phyloP scores from a whole-genome alignment of 2,797 vertebrate species.

The Neopelma chrysocephalum region DNA sequence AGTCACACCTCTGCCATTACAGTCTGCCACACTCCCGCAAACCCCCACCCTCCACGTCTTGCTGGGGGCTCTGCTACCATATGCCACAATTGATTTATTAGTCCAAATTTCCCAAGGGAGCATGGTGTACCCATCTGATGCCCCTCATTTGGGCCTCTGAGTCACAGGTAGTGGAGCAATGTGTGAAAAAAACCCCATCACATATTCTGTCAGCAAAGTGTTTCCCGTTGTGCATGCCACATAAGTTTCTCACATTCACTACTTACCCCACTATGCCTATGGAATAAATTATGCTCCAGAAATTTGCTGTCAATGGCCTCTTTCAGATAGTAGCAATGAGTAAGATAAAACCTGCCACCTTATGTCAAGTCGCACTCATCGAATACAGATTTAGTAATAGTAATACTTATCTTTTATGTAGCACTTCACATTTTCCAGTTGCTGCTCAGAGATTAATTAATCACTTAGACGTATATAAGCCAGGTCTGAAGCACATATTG shows the following conservation, averaged over 20 bases:
- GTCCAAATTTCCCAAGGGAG: background rate
- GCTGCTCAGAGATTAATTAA: constrained; percentile 66
- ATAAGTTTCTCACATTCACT: background rate
- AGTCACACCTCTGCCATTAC: background rate
- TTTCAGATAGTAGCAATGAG: constrained; percentile 45
- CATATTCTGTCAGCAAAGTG: fast-evolving
- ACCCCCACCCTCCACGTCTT: background rate
- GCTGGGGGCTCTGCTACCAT: background rate
- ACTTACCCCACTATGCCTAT: background rate
- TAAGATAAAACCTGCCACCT: constrained; percentile 60
- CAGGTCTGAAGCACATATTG: background rate
- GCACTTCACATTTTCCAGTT: constrained; percentile 61
- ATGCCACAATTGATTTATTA: background rate
- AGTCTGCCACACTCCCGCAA: background rate
- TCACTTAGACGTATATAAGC: constrained; percentile 6
- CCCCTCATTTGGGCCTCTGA: background rate
- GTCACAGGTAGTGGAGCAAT: background rate
- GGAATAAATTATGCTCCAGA: constrained; percentile 29
- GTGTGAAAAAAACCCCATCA: background rate
- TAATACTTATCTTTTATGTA: constrained; percentile 61
- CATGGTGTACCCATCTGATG: background rate
- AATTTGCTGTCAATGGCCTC: constrained; percentile 40
- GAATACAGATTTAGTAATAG: constrained; percentile 55
- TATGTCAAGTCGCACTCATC: constrained; percentile 46
- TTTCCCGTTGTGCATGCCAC: background rate